A percentile compares a stretch with the other conserved stretches of the same genome.
phyloP scores from a whole-genome alignment of 2,113 vertebrate species.

The Hydropotes inermis region DNA sequence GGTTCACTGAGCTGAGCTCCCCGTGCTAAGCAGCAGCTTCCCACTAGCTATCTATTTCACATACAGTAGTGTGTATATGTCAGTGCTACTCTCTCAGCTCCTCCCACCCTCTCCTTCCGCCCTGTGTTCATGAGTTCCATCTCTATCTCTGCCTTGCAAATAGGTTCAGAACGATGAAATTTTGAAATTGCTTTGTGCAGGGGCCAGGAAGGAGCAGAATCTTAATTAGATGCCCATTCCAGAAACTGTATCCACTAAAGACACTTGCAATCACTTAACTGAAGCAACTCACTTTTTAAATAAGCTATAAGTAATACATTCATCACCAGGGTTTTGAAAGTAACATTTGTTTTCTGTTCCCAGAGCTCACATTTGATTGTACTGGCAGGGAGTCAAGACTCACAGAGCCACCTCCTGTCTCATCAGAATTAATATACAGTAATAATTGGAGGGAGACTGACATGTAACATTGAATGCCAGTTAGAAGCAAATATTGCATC shows the following conservation, averaged over 20 bases:
- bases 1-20: background rate
- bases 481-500: conserved; percentile 71
- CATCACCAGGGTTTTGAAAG: conserved; percentile 71
- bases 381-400: conserved; percentile 81
- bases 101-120: background rate
- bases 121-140: background rate
- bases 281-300: conserved; percentile 60
- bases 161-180: background rate
- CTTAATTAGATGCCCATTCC: background rate
- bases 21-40: background rate
- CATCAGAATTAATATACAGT: conserved; percentile 83
- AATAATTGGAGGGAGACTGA: conserved; percentile 77
- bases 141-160: background rate
- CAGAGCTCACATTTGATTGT: conserved; percentile 77
- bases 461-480: conserved; percentile 73
- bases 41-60: background rate
- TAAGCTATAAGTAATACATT: conserved; percentile 67
- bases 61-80: background rate
- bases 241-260: background rate
- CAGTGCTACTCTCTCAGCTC: background rate
- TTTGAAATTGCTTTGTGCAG: background rate
- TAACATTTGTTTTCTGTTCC: conserved; percentile 81
- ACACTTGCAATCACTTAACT: conserved; percentile 33
- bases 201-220: background rate
- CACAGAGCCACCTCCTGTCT: conserved; percentile 80